These are phyloP conservation scores for Syrphus vitripennis DNA, from an alignment of 2,888 invertebrate species.

Conservation along the genomic window DNA sequence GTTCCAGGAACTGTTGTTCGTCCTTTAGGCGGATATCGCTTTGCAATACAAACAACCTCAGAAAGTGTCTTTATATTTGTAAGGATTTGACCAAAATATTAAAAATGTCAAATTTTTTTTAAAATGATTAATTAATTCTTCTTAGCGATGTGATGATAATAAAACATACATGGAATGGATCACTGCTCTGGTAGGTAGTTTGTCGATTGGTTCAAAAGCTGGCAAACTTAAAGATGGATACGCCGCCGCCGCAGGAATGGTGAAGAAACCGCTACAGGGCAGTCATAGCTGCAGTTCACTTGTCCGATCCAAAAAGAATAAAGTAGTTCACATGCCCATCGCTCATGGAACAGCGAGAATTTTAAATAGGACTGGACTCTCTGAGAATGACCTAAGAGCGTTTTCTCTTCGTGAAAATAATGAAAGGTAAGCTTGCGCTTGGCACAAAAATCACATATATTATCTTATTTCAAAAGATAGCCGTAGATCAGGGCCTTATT, in stretches of 20 bases:
- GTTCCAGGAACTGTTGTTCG: slow-evolving; percentile 77
- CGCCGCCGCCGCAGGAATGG: background rate
- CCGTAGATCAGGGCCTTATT: too few species aligned
- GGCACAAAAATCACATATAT: too few species aligned
- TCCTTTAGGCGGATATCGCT: slow-evolving; percentile 76
- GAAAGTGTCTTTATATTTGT: slow-evolving; percentile 76
- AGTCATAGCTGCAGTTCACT: slow-evolving; percentile 75
- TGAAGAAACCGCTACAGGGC: slow-evolving; percentile 56
- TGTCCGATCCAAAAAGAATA: slow-evolving; percentile 56
- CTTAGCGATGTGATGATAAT: slow-evolving; percentile 77
- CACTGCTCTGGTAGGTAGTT: slow-evolving; percentile 75
- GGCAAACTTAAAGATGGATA: slow-evolving; percentile 43
- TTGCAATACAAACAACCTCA: slow-evolving; percentile 77
- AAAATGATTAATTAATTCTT: background rate
- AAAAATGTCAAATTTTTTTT: background rate
- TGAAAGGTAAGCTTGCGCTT: slow-evolving; percentile 29
- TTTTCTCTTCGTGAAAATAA: slow-evolving; percentile 38
- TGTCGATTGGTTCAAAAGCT: slow-evolving; percentile 65
- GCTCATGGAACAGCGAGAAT: slow-evolving; percentile 75
- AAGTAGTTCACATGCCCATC: slow-evolving; percentile 74
- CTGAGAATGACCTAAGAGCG: slow-evolving; percentile 67
- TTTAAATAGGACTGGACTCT: slow-evolving; percentile 74
- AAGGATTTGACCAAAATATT: slow-evolving; percentile 34
- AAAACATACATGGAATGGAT: slow-evolving; percentile 77
- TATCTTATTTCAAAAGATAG: too few species aligned